Base-by-base conservation (phyloP, 2,888 invertebrate genomes). In the Drosophila suboccidentalis region DNA sequence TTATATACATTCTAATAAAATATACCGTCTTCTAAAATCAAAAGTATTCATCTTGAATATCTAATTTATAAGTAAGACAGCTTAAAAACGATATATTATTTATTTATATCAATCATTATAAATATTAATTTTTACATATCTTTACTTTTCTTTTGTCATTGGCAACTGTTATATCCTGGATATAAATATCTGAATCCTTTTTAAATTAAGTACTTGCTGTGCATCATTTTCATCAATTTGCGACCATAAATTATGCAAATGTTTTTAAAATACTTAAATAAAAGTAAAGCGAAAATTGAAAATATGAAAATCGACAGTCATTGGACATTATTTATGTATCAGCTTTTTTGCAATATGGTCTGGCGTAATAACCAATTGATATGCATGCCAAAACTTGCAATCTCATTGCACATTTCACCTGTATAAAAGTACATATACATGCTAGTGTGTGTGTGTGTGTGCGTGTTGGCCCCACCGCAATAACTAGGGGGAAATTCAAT, bases 401-500 rank as follows among this genome's bases (percentile, higher is more conserved):
- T 60, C 62, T 78, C 78, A 81, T 73, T 63, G 19, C 51, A 39
- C 17, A 50, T 64, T 51, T 69, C 46, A 78, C 68, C 74, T 67
- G 64, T 46, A n/a, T 54, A 11, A 41, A 29, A 13, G 26, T 26
- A 38, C 3, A 17, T 29, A 26, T 19, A 32, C 26, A 17, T 57
- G 22, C 13, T 32, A 13, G 17, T n/a, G 53, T 44, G 13, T n/a
- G 26, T 22, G n/a, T 26, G 19, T 17, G n/a, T n/a, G n/a, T n/a
- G n/a, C n/a, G n/a, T n/a, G 29, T 59, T 15, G 49, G 43, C 17
- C 32, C 8, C 44, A 49, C 41, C 51, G 38, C 64, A 79, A 38
- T 75, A 79, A 61, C 61, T 51, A 46, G 43, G 36, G 60, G 81
- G 65, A 81, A 81, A 78, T 78, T 78, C 78, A 81, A 78, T 81